These are phyloP conservation scores for Crotalus viridis DNA, from an alignment of 2,113 vertebrate species.

Conservation along the genomic window DNA sequence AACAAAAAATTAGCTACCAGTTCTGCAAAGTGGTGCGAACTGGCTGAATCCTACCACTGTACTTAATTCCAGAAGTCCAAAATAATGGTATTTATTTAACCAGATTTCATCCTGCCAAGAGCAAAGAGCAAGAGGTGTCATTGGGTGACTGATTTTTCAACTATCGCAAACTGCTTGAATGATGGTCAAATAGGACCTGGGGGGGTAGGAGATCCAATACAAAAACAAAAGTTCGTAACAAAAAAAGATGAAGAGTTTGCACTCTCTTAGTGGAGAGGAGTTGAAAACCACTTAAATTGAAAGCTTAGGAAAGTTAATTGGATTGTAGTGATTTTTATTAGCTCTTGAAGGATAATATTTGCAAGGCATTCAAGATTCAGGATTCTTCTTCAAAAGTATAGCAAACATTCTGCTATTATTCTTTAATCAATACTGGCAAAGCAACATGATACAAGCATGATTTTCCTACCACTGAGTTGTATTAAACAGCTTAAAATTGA, in stretches of 20 bases:
- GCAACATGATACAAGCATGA: background rate
- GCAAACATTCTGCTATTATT: background rate
- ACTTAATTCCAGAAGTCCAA: background rate
- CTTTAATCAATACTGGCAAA: background rate
- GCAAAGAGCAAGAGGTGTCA: background rate
- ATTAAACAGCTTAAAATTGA: background rate
- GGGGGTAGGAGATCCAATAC: background rate
- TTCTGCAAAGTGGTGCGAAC: too few species aligned
- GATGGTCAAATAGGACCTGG: background rate
- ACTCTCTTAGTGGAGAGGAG: background rate
- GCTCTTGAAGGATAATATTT: constrained; percentile 6
- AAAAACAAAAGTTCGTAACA: background rate
- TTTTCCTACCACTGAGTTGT: background rate
- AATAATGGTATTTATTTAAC: background rate
- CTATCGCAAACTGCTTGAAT: background rate
- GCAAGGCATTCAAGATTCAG: background rate
- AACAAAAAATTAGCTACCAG: too few species aligned
- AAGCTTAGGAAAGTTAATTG: background rate
- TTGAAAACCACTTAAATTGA: background rate
- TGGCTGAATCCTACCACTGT: too few species aligned
- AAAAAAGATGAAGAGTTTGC: background rate
- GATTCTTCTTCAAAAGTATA: background rate
- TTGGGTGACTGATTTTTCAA: background rate
- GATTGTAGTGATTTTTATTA: constrained; percentile 7
- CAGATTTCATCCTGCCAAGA: background rate